A percentile compares a stretch with the other conserved stretches of the same genome.
phyloP scores from a whole-genome alignment of 2,113 vertebrate species.

The Uria aalge region DNA sequence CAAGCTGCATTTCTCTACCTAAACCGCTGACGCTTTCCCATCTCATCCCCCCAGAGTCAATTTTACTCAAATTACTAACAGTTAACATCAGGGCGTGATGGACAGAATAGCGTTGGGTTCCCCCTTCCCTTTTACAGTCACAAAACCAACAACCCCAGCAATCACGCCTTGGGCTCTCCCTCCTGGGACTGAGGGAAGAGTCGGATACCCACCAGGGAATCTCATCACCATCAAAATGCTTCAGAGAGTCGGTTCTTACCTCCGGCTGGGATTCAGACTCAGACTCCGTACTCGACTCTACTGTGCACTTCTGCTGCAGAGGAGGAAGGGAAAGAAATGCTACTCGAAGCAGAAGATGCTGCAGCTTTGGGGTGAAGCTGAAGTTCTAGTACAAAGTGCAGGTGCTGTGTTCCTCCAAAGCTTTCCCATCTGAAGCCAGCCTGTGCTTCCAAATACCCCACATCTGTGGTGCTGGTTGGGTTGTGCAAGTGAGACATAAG shows the following conservation, averaged over 20 bases:
- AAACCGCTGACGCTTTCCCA: neutral
- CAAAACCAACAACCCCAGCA: neutral
- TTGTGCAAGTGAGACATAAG: neutral
- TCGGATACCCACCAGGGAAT: neutral
- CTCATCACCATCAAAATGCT: neutral
- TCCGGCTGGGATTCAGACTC: constrained; percentile 77
- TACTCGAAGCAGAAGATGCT: neutral
- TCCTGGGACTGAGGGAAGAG: neutral
- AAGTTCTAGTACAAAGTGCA: neutral
- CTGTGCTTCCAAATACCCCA: neutral
- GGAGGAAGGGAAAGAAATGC: neutral
- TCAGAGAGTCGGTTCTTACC: constrained; percentile 50
- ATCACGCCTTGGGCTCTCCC: neutral
- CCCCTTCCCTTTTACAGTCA: neutral
- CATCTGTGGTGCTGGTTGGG: neutral
- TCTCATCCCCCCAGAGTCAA: neutral
- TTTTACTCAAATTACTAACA: neutral
- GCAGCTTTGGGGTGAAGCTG: neutral
- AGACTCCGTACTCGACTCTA: constrained; percentile 82
- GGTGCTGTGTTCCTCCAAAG: neutral
- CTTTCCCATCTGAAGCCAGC: neutral
- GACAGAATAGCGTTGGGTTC: fast-evolving
- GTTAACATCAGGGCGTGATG: neutral
- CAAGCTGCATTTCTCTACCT: neutral
- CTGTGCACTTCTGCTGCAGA: constrained; percentile 72